A percentile compares a stretch with the other conserved stretches of the same genome.
phyloP scores from a whole-genome alignment of 2,113 vertebrate genomes.

The Sinocyclocheilus rhinocerous region DNA sequence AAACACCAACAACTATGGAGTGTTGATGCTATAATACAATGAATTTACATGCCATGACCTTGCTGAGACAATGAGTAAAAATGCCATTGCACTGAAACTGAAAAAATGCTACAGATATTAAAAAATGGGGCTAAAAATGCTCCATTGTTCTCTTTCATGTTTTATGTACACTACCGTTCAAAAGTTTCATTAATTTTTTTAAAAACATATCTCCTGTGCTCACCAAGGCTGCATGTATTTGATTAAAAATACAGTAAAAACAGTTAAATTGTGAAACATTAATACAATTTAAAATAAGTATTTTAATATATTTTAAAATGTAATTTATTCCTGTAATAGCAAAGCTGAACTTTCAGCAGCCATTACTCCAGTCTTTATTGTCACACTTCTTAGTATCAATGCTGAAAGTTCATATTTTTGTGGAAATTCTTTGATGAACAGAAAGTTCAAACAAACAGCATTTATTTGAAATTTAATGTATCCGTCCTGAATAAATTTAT shows the following conservation, averaged over 20 bases:
- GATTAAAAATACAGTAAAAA: neutral
- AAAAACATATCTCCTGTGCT: neutral
- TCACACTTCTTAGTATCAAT: neutral
- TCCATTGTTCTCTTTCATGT: neutral
- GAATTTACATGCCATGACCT: neutral
- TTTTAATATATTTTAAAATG: neutral
- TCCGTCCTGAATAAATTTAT: too few relatives aligned
- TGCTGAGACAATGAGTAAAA: neutral
- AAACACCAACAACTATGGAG: neutral
- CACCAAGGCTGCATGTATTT: neutral
- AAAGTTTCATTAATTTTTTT: neutral
- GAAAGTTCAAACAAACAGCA: neutral
- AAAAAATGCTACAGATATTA: neutral
- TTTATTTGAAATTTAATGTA: too few relatives aligned
- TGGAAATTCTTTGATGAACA: neutral
- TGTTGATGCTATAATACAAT: neutral
- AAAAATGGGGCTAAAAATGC: neutral
- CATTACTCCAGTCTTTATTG: neutral
- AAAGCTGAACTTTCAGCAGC: neutral
- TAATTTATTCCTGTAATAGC: neutral
- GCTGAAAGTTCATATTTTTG: neutral
- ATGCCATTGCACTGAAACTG: neutral
- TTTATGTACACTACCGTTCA: neutral
- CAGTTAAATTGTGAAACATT: neutral
- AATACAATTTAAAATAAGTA: too few relatives aligned